phyloP scores from a whole-genome alignment of 2,888 invertebrate species.

The Sminthurinus aureus region DNA sequence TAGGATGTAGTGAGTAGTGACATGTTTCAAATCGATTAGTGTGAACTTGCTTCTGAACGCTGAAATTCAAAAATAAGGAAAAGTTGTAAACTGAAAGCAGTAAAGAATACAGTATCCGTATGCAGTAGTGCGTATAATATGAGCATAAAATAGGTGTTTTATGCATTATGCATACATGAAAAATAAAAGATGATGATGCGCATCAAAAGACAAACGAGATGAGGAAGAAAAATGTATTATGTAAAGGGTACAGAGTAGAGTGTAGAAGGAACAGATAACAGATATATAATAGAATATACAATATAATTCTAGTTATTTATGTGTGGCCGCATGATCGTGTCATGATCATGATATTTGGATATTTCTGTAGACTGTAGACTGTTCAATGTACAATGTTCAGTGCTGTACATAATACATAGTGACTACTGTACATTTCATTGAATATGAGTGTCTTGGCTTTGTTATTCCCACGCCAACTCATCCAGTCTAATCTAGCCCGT shows the following conservation, averaged over 20 bases:
- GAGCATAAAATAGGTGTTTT: background rate
- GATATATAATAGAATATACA: too few species aligned
- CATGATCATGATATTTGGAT: too few species aligned
- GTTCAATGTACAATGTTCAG: background rate
- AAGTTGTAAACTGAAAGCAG: background rate
- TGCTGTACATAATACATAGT: background rate
- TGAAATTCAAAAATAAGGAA: background rate
- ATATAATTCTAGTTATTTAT: too few species aligned
- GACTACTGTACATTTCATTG: too few species aligned
- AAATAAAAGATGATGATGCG: conserved; percentile 15
- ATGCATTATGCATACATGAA: background rate
- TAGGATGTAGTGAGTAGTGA: background rate
- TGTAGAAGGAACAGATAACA: background rate
- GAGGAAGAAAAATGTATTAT: background rate
- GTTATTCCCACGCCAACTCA: conserved; percentile 44
- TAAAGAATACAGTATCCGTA: background rate
- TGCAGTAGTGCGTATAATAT: background rate
- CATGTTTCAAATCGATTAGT: background rate
- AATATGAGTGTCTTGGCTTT: background rate
- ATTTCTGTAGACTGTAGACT: background rate
- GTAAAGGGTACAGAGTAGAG: background rate
- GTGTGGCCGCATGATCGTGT: too few species aligned
- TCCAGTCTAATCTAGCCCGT: conserved; percentile 42
- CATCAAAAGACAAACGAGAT: conserved; percentile 11
- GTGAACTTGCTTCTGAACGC: background rate